phyloP scores from a whole-genome alignment of 2,797 vertebrate genomes.

The Pipistrellus pipistrellus region DNA sequence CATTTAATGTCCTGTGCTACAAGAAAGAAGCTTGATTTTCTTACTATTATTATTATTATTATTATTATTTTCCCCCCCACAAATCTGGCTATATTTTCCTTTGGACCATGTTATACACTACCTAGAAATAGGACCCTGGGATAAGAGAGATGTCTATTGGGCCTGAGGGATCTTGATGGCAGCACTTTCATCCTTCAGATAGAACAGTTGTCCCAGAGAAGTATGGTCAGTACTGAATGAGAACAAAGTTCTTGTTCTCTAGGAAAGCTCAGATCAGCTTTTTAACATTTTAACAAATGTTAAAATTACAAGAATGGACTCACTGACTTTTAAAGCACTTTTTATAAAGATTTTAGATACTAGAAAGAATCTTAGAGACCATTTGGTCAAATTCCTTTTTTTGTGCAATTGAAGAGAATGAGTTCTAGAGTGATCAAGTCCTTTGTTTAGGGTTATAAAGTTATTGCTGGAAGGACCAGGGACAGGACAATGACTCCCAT shows the following conservation, averaged over 20 bases:
- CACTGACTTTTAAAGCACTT: neutral
- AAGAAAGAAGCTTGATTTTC: constrained; percentile 19
- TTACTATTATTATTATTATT: neutral
- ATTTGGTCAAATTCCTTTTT: constrained; percentile 44
- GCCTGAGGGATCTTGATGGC: neutral
- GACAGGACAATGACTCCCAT: neutral
- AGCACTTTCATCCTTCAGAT: neutral
- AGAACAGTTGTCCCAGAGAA: neutral
- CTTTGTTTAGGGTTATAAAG: neutral
- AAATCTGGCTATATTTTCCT: constrained; percentile 28
- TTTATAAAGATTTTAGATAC: neutral
- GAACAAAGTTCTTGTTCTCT: neutral
- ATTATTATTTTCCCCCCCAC: neutral
- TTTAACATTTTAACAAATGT: neutral
- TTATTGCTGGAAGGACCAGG: neutral
- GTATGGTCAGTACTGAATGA: too few relatives aligned
- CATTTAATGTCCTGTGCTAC: neutral
- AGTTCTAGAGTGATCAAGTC: neutral
- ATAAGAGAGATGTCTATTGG: neutral
- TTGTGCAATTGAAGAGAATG: neutral
- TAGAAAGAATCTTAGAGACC: neutral
- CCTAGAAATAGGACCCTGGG: neutral
- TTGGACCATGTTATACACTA: neutral
- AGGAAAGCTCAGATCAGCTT: neutral
- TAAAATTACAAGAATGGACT: constrained; percentile 28